Conservation (phyloP, 2,888 invertebrate genomes). For the Macrostomum cliftonense region DNA sequence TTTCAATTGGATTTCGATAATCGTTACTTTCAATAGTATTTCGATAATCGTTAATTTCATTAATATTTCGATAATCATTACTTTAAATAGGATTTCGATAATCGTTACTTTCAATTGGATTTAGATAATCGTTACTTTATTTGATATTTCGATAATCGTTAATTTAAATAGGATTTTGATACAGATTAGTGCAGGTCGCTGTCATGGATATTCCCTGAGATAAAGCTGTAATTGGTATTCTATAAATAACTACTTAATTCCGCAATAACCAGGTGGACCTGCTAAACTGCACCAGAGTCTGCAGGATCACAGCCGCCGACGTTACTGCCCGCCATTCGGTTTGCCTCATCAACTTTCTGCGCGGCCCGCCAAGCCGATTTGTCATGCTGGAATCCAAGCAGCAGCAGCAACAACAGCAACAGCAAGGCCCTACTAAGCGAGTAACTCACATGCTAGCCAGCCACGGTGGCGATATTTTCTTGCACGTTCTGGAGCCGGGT, state of each 20-base stretch:
- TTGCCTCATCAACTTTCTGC: constrained; percentile 85
- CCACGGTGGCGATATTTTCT: constrained; percentile 84
- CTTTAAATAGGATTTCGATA: too few species aligned
- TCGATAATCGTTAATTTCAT: too few species aligned
- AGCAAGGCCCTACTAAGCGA: constrained; percentile 53
- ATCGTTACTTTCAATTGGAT: too few species aligned
- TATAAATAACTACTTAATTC: too few species aligned
- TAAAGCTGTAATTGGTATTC: too few species aligned
- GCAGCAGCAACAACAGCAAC: constrained; percentile 46
- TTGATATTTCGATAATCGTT: too few species aligned
- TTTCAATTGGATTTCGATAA: constrained; percentile 1
- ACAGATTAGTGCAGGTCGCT: too few species aligned
- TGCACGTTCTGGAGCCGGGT: constrained; percentile 67
- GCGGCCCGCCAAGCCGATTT: constrained; percentile 45
- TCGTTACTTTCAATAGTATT: too few species aligned
- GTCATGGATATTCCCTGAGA: too few species aligned
- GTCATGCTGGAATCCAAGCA: constrained; percentile 49
- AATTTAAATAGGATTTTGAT: too few species aligned
- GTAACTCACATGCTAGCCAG: constrained; percentile 78
- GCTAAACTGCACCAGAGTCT: constrained; percentile 64
- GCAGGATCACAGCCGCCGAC: constrained; percentile 79
- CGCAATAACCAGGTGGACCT: constrained; percentile 45
- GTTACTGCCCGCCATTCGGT: constrained; percentile 88
- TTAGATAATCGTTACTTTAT: too few species aligned
- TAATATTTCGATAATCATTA: too few species aligned